Evolutionary conservation across 2,888 invertebrate genomes (phyloP).

Genomic region (Lymantria monacha): DNA sequence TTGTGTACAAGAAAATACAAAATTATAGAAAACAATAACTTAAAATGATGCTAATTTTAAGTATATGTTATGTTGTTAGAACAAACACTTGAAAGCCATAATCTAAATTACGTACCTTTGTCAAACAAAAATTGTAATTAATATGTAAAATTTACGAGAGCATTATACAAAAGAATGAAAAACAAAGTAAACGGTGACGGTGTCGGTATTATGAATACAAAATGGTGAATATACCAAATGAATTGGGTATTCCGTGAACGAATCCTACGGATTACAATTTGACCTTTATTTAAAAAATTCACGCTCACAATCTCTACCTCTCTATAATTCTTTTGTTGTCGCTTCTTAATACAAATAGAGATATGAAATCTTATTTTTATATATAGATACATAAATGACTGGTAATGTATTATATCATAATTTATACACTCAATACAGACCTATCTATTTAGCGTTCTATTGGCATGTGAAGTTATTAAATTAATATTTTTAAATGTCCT

Average conservation of each 20-base stretch:
- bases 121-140: conserved; percentile 3
- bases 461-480: too few species aligned
- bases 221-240: conserved; percentile 27
- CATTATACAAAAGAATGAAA: conserved; percentile 6
- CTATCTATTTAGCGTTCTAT: too few species aligned
- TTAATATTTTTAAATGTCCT: too few species aligned
- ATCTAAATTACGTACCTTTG: too few species aligned
- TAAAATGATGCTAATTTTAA: too few species aligned
- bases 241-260: conserved; percentile 25
- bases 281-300: conserved; percentile 33
- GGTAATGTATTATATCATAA: too few species aligned
- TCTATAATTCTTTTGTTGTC: conserved; percentile 29
- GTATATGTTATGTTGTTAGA: too few species aligned
- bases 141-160: neutral
- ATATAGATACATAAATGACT: too few species aligned
- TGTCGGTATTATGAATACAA: conserved; percentile 11
- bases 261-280: conserved; percentile 26
- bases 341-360: conserved; percentile 19
- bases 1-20: too few species aligned
- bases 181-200: conserved; percentile 12
- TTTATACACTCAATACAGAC: too few species aligned
- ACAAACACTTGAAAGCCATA: too few species aligned
- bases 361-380: neutral
- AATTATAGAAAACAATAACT: too few species aligned
- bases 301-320: conserved; percentile 22